Evolutionary conservation across 1,140 invertebrate species (phyloP), one percentile per base, ranked within the genome.

Genomic region (Drosophila nebulosa): DNA sequence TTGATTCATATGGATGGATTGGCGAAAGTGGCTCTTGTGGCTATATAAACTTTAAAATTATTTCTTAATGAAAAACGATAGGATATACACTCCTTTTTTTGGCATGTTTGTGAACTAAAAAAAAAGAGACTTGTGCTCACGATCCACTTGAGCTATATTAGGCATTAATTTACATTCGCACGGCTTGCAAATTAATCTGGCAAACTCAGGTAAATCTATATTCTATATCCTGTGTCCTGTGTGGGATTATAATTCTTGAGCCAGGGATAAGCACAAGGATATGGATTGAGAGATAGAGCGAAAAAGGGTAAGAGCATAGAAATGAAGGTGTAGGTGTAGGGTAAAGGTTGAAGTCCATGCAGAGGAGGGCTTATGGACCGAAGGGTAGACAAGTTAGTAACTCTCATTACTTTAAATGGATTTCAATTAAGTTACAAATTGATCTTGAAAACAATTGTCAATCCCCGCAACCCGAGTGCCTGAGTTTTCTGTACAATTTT

Each of bases 391-490:
- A 88, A 83, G 83, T 88, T 88, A 86, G 83, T 88, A 88, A 88
- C 83, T 88, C 88, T 89, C 89, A 90, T 90, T 90, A 90, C 85
- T 90, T 90, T 89, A 90, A 90, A 90, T 90, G 84, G 89, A 90
- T 90, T 90, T 90, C 80, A 90, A 90, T 90, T 90, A 90, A 80
- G 78, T 85, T 86, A 72, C 88, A 90, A 90, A 90, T 90, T 90
- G 89, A 90, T 90, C 84, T 72, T 78, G 71, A 78, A 85, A 89
- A 90, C 89, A 90, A 90, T 86, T 86, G 81, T 90, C 84, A 57
- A 78, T 10, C 81, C 83, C 86, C 78, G 83, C 81, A 78, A 81
- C 65, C 84, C 81, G 74, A 86, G 81, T 85, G 80, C 69, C 64
- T 36, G 46, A 30, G 36, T 50, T 70, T 39, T 58, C 42, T 39